phyloP scores from a whole-genome alignment of 2,113 vertebrate genomes.

The Sialia sialis region DNA sequence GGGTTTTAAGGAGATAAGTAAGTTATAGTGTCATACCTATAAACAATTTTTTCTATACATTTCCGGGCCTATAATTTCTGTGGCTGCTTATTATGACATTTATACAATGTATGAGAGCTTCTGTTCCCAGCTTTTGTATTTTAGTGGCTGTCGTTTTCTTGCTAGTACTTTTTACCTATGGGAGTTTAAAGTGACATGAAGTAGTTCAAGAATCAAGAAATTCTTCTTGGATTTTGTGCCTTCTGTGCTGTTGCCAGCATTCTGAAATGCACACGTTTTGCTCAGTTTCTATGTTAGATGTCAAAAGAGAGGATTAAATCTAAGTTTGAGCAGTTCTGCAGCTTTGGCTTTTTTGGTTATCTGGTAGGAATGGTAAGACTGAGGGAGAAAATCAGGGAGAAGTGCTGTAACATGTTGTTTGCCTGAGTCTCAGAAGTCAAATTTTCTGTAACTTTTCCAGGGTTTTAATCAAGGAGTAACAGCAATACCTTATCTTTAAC shows the following conservation, averaged over 20 bases:
- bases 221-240: not conserved
- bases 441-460: not conserved
- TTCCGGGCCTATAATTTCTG: not conserved
- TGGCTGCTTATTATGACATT: not conserved
- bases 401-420: not conserved
- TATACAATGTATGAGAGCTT: not conserved
- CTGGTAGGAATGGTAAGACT: not conserved
- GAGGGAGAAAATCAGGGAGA: not conserved
- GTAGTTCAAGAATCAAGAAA: not conserved
- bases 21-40: not conserved
- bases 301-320: not conserved
- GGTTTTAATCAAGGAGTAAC: not conserved
- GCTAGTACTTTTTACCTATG: not conserved
- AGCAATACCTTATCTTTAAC: accelerated
- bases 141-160: not conserved
- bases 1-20: not conserved
- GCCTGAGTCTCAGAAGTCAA: not conserved
- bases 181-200: not conserved
- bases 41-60: not conserved
- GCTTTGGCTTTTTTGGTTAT: not conserved
- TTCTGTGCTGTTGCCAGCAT: not conserved
- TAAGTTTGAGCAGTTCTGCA: not conserved
- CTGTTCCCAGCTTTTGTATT: not conserved
- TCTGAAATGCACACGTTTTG: not conserved
- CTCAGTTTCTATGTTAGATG: not conserved